phyloP scores from a whole-genome alignment of 2,797 vertebrate genomes.

The Epinephelus coioides region DNA sequence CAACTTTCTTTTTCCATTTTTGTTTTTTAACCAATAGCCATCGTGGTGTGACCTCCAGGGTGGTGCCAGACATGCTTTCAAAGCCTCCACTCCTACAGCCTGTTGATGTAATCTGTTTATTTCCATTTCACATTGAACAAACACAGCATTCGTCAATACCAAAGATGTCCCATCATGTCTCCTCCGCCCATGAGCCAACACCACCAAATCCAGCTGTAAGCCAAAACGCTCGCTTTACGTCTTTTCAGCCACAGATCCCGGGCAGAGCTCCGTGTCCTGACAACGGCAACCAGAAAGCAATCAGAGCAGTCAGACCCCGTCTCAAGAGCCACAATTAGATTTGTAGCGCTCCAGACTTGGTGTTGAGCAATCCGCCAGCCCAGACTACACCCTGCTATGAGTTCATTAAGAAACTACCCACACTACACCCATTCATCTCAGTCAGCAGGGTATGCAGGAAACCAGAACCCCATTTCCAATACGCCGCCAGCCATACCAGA shows the following conservation, averaged over 20 bases:
- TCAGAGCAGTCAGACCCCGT: constrained; percentile 51
- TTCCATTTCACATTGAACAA: constrained; percentile 48
- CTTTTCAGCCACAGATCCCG: constrained; percentile 59
- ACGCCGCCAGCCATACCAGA: constrained; percentile 45
- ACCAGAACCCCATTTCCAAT: constrained; percentile 69
- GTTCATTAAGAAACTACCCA: constrained; percentile 74
- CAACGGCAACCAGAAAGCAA: constrained; percentile 65
- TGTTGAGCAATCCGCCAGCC: constrained; percentile 61
- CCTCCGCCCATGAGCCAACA: constrained; percentile 36
- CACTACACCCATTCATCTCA: constrained; percentile 73
- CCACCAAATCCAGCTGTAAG: constrained; percentile 47
- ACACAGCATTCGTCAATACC: constrained; percentile 28
- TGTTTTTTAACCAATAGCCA: background rate
- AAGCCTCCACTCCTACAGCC: constrained; percentile 13
- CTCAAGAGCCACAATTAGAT: constrained; percentile 75
- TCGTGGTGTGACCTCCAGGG: background rate
- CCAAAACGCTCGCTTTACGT: constrained; percentile 47
- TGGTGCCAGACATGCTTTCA: constrained; percentile 17
- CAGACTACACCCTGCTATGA: constrained; percentile 74
- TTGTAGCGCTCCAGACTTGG: constrained; percentile 64
- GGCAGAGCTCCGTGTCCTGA: constrained; percentile 62
- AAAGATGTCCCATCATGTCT: constrained; percentile 54
- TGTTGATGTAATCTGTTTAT: constrained; percentile 63
- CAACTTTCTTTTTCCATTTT: constrained; percentile 6
- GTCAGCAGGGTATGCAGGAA: constrained; percentile 71